Conservation (phyloP, 2,888 invertebrate species). For the Troilus luridus region DNA sequence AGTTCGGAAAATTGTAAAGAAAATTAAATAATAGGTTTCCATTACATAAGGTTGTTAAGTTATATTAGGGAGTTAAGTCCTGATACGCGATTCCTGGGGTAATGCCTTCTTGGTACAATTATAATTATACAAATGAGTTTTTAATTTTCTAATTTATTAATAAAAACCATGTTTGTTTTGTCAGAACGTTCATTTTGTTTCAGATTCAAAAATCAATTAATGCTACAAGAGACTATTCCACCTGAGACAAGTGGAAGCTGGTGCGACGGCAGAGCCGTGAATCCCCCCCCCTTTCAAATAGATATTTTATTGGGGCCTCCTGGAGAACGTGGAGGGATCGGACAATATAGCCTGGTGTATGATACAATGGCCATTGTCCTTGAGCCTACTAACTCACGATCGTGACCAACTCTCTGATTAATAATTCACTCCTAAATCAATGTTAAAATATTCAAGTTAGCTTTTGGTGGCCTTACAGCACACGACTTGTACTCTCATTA, state of each 20-base stretch:
- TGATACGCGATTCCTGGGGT: too few relatives aligned
- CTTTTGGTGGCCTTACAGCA: slow-evolving; percentile 45
- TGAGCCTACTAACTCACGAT: slow-evolving; percentile 14
- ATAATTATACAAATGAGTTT: too few relatives aligned
- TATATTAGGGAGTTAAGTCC: too few relatives aligned
- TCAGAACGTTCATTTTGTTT: neutral
- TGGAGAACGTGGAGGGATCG: slow-evolving; percentile 24
- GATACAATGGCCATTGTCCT: slow-evolving; percentile 46
- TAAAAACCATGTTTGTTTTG: neutral
- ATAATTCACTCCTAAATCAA: slow-evolving; percentile 54
- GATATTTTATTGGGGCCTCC: slow-evolving; percentile 44
- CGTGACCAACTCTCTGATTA: slow-evolving; percentile 52
- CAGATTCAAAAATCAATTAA: neutral
- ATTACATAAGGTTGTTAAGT: too few relatives aligned
- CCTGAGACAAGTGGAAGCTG: slow-evolving; percentile 8
- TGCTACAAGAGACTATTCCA: neutral
- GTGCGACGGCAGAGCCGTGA: neutral
- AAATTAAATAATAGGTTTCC: too few relatives aligned
- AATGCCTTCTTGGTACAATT: too few relatives aligned
- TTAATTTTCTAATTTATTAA: too few relatives aligned
- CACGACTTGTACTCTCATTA: slow-evolving; percentile 47
- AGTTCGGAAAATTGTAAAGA: too few relatives aligned
- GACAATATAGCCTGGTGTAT: slow-evolving; percentile 44
- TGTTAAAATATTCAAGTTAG: slow-evolving; percentile 53
- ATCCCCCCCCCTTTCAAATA: slow-evolving; percentile 26